A percentile compares a stretch with the other conserved stretches of the same genome.
Conservation (phyloP, 2,797 vertebrate species). For the Smutsia temminckii region DNA sequence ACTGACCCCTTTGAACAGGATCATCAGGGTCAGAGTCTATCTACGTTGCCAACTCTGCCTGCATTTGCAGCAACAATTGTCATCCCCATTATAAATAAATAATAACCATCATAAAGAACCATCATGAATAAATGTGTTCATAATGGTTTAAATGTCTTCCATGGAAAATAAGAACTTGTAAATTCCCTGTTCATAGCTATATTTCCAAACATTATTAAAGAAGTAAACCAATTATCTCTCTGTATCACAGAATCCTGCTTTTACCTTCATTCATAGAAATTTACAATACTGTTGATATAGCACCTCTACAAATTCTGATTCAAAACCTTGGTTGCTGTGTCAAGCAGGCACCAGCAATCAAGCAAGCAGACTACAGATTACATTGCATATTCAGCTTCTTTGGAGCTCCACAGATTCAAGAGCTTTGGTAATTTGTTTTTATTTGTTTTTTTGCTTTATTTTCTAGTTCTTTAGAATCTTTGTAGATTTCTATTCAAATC, state of each 20-base stretch:
- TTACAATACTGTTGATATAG: conserved; percentile 93
- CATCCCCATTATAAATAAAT: conserved; percentile 88
- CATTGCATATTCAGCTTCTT: conserved; percentile 92
- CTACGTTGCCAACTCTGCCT: conserved; percentile 89
- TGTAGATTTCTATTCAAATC: conserved; percentile 93
- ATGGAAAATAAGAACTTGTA: conserved; percentile 94
- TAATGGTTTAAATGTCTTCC: conserved; percentile 93
- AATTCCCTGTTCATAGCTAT: conserved; percentile 92
- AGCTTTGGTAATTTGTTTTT: conserved; percentile 89
- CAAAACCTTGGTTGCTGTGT: conserved; percentile 93
- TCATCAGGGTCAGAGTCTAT: conserved; percentile 87
- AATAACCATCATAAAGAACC: conserved; percentile 63
- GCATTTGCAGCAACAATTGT: conserved; percentile 92
- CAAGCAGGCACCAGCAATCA: conserved; percentile 91
- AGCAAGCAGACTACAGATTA: conserved; percentile 91
- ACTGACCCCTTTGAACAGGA: conserved; percentile 87
- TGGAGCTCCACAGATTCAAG: conserved; percentile 92
- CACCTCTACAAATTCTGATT: conserved; percentile 93
- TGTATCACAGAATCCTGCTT: conserved; percentile 92
- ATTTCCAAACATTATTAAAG: conserved; percentile 93
- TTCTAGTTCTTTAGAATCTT: conserved; percentile 93
- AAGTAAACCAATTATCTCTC: conserved; percentile 91
- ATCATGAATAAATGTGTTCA: conserved; percentile 92
- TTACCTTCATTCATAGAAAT: conserved; percentile 92
- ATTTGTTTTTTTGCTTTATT: conserved; percentile 85